Evolutionary conservation across 2,888 invertebrate species (phyloP).

Genomic region (Agrotis clavis): DNA sequence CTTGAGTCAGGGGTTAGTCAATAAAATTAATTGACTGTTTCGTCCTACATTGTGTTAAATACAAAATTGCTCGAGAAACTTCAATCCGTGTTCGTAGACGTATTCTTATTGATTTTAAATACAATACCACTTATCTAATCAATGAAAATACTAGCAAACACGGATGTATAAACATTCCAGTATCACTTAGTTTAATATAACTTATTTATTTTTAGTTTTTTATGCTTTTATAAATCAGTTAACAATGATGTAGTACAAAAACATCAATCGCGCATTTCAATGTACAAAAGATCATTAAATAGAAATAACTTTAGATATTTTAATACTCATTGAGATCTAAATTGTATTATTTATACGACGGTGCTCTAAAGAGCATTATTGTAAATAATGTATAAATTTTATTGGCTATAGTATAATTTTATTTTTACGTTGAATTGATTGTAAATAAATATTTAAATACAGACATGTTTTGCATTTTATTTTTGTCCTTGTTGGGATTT

Average conservation of each 20-base stretch:
- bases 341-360: conserved; percentile 68
- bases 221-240: conserved; percentile 57
- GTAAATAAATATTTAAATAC: conserved; percentile 74
- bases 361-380: conserved; percentile 70
- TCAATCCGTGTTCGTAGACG: conserved; percentile 20
- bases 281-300: conserved; percentile 73
- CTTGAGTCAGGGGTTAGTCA: conserved; percentile 20
- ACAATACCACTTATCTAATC: conserved; percentile 4
- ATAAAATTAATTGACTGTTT: conserved; percentile 45
- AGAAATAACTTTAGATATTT: conserved; percentile 51
- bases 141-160: conserved; percentile 34
- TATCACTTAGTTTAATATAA: conserved; percentile 49
- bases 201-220: conserved; percentile 66
- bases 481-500: conserved; percentile 5
- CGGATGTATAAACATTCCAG: conserved; percentile 23
- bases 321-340: conserved; percentile 76
- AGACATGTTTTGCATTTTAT: conserved; percentile 33
- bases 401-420: conserved; percentile 73
- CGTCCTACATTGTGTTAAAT: conserved; percentile 47
- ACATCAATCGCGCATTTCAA: conserved; percentile 73
- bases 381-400: conserved; percentile 85
- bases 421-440: conserved; percentile 72
- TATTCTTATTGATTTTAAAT: conserved; percentile 39
- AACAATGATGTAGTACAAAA: conserved; percentile 77
- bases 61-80: conserved; percentile 35